These are phyloP conservation scores for Miniopterus natalensis DNA, from an alignment of 2,113 vertebrate genomes.

Conservation along the genomic window DNA sequence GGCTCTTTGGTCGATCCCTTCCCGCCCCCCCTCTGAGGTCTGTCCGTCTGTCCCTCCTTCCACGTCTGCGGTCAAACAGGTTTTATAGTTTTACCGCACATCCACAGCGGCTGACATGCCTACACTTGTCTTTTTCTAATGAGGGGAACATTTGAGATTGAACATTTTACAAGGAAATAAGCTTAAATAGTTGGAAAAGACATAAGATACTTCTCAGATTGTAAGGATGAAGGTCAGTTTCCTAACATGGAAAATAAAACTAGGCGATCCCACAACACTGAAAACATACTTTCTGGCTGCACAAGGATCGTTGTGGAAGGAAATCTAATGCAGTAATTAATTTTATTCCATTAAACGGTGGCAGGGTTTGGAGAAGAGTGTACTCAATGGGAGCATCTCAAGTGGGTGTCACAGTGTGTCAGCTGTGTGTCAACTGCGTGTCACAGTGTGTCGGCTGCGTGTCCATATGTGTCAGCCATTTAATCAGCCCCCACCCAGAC, in stretches of 20 bases:
- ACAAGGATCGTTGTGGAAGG: not conserved
- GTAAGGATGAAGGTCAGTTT: not conserved
- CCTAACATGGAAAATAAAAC: not conserved
- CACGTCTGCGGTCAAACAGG: too few species aligned
- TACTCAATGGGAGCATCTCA: not conserved
- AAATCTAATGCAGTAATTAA: conserved; percentile 29
- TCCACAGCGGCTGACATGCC: not conserved
- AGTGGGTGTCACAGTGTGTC: not conserved
- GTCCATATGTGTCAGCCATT: not conserved
- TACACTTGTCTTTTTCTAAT: not conserved
- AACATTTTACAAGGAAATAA: not conserved
- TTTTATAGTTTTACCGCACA: not conserved
- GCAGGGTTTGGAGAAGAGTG: not conserved
- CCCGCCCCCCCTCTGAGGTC: too few species aligned
- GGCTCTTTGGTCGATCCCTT: too few species aligned
- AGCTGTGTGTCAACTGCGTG: not conserved
- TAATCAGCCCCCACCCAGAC: not conserved
- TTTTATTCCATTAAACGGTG: not conserved
- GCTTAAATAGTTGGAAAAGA: not conserved
- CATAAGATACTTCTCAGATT: not conserved
- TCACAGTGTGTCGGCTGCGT: not conserved
- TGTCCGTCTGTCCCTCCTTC: too few species aligned
- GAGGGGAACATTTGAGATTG: not conserved
- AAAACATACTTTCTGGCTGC: not conserved
- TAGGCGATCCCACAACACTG: not conserved